phyloP scores from a whole-genome alignment of 2,888 invertebrate genomes.

The Clistopyga incitator region DNA sequence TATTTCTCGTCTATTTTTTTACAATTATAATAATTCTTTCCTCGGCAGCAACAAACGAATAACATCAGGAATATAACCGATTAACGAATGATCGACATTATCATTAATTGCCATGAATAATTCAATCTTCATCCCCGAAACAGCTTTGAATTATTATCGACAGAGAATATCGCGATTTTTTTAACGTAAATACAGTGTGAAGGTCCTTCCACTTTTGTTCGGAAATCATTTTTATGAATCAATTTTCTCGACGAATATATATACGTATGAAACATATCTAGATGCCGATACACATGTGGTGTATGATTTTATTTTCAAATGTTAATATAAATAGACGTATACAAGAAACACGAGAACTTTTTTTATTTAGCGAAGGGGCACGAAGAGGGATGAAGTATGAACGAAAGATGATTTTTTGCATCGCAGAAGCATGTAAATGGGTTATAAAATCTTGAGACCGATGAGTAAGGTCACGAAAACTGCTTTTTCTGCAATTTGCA shows the following conservation, averaged over 20 bases:
- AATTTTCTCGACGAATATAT: slow-evolving; percentile 4
- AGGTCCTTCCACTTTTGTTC: background rate
- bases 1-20: background rate
- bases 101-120: background rate
- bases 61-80: background rate
- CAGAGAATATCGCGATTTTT: slow-evolving; percentile 4
- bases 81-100: background rate
- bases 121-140: background rate
- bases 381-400: slow-evolving; percentile 38
- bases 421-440: slow-evolving; percentile 3
- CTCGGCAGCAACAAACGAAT: background rate
- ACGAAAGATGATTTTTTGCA: slow-evolving; percentile 9
- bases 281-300: slow-evolving; percentile 37
- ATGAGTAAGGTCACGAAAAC: background rate
- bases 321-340: slow-evolving; percentile 39
- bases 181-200: background rate
- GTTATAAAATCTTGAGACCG: background rate
- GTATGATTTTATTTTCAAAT: slow-evolving; percentile 22
- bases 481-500: background rate
- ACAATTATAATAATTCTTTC: background rate
- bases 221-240: slow-evolving; percentile 18
- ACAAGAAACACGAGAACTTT: slow-evolving; percentile 8
- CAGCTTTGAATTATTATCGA: background rate
- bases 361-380: slow-evolving; percentile 10
- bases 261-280: slow-evolving; percentile 38